Percentiles rank a stretch among this genome's conserved stretches.
These are phyloP conservation scores for Cotesia congregata DNA, from an alignment of 2,888 invertebrate species.

Conservation along the genomic window DNA sequence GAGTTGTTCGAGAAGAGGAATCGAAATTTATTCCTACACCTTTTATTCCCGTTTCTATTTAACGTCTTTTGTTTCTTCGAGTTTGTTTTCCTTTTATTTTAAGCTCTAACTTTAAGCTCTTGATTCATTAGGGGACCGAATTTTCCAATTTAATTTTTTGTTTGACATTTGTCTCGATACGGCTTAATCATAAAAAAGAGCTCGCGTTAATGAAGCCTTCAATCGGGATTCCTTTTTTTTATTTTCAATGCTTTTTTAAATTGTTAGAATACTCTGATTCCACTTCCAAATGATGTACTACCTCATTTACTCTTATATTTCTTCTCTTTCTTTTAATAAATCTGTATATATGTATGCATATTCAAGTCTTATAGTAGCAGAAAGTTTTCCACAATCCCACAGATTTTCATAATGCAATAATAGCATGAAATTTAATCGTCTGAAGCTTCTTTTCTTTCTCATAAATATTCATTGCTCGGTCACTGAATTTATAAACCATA, in stretches of 20 bases:
- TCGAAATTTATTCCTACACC: not conserved
- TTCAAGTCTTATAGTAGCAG: not conserved
- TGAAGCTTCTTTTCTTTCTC: slow-evolving; percentile 19
- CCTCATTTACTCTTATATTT: not conserved
- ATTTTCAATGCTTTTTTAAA: not conserved
- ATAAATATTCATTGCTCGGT: slow-evolving; percentile 39
- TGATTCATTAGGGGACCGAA: not conserved
- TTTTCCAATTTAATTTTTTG: not conserved
- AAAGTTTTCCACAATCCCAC: slow-evolving; percentile 31
- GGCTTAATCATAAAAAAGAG: not conserved
- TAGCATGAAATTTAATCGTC: slow-evolving; percentile 32
- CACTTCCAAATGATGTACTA: not conserved
- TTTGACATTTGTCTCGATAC: not conserved
- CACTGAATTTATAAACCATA: slow-evolving; percentile 30
- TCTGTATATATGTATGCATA: not conserved
- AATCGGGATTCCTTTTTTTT: not conserved
- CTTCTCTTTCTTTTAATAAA: not conserved
- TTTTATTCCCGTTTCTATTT: not conserved
- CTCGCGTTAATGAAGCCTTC: not conserved
- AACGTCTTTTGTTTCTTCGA: not conserved
- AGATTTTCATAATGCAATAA: slow-evolving; percentile 38
- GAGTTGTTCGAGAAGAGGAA: not conserved
- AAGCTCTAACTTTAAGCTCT: not conserved
- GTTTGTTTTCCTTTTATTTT: slow-evolving; percentile 8
- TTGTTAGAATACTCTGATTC: not conserved